phyloP scores from a whole-genome alignment of 2,888 invertebrate species.

The Lepas anatifera region DNA sequence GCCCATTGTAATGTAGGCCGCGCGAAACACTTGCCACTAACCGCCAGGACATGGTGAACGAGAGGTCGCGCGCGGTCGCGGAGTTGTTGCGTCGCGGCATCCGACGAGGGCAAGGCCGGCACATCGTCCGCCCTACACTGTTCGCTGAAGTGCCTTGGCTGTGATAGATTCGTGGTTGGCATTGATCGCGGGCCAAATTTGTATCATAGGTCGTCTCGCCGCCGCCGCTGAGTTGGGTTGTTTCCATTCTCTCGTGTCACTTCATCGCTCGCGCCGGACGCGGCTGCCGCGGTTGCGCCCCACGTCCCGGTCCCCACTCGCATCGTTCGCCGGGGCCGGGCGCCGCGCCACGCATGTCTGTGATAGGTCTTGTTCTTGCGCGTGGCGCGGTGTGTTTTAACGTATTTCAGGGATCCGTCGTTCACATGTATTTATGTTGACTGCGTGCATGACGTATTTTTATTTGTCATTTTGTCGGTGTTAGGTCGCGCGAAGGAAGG shows the following conservation, averaged over 20 bases:
- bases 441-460: constrained; percentile 9
- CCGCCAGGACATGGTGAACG: background rate
- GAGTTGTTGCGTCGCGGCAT: too few relatives aligned
- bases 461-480: constrained; percentile 10
- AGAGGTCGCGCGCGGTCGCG: background rate
- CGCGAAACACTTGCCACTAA: background rate
- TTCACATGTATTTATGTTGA: constrained; percentile 11
- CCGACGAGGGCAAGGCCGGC: background rate
- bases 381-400: background rate
- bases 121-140: background rate
- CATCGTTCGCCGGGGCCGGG: background rate
- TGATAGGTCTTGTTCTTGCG: background rate
- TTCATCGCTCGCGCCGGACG: background rate
- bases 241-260: background rate
- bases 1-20: background rate
- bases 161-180: background rate
- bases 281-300: background rate
- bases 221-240: background rate
- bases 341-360: background rate
- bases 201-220: constrained; percentile 6
- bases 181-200: constrained; percentile 4
- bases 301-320: background rate
- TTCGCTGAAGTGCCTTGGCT: constrained; percentile 9
- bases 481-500: background rate
- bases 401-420: constrained; percentile 9